Percentiles rank a stretch among this genome's conserved stretches.
Evolutionary conservation across 2,888 invertebrate species (phyloP).

Genomic region (Odontothrips loti): DNA sequence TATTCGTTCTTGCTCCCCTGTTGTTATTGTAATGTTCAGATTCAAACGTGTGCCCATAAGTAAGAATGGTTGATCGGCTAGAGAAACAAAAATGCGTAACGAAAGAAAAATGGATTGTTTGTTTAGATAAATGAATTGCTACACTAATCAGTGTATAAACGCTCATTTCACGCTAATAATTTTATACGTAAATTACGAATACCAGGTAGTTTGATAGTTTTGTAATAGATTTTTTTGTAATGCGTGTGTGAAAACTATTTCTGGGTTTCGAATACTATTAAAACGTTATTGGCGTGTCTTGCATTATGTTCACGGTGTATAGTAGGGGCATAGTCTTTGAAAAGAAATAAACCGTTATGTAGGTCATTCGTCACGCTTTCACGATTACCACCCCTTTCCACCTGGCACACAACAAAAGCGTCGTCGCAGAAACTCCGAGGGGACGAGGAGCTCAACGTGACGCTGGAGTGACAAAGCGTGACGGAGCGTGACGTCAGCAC

Average conservation of each 20-base stretch:
- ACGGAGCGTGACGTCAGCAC: too few species aligned
- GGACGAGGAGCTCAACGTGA: too few species aligned
- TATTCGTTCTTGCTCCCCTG: slow-evolving; percentile 7
- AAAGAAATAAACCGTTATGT: slow-evolving; percentile 25
- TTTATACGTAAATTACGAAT: slow-evolving; percentile 22
- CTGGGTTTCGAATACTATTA: slow-evolving; percentile 14
- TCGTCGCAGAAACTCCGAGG: too few species aligned
- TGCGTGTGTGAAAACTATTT: slow-evolving; percentile 22
- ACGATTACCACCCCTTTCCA: neutral
- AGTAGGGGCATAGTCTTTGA: slow-evolving; percentile 20
- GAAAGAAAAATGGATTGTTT: slow-evolving; percentile 11
- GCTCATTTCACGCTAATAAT: slow-evolving; percentile 26
- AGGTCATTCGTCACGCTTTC: neutral
- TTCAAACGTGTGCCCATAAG: neutral
- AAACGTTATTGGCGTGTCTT: slow-evolving; percentile 24
- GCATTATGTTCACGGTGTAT: slow-evolving; percentile 23
- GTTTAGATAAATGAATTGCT: slow-evolving; percentile 25
- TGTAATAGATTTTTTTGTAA: slow-evolving; percentile 27
- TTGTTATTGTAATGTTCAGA: slow-evolving; percentile 14
- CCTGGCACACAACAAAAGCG: neutral
- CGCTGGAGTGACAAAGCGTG: too few species aligned
- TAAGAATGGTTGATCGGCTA: slow-evolving; percentile 4
- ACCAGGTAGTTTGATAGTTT: slow-evolving; percentile 22
- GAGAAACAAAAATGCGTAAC: slow-evolving; percentile 3
- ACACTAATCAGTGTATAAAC: slow-evolving; percentile 25